Evolutionary conservation across 2,797 vertebrate genomes (phyloP).

Genomic region (Fundulus diaphanus): DNA sequence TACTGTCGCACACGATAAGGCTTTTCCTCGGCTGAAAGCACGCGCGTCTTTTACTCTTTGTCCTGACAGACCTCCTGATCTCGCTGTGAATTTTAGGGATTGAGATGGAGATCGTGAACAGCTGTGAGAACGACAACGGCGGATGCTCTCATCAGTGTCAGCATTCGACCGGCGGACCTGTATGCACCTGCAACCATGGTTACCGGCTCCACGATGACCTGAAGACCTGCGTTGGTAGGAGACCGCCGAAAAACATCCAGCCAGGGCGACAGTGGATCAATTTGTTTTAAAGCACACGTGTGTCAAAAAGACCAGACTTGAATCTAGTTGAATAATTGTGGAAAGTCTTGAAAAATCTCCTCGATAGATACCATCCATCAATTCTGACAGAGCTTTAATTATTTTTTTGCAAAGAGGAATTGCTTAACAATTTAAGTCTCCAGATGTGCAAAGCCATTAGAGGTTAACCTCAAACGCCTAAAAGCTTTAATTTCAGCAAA

Average conservation of each 20-base stretch:
- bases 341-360: too few relatives aligned
- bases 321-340: too few relatives aligned
- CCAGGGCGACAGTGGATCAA: too few relatives aligned
- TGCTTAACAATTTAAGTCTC: background rate
- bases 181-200: conserved; percentile 89
- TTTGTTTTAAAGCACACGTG: too few relatives aligned
- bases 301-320: too few relatives aligned
- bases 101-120: conserved; percentile 98
- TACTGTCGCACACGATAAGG: background rate
- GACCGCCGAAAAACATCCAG: too few relatives aligned
- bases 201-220: conserved; percentile 86
- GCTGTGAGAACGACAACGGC: conserved; percentile 89
- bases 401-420: background rate
- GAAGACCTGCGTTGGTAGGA: conserved; percentile 89
- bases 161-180: conserved; percentile 86
- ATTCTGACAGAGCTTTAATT: background rate
- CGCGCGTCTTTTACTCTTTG: background rate
- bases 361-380: too few relatives aligned
- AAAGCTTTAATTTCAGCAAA: background rate
- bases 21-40: background rate
- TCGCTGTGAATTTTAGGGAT: conserved; percentile 81
- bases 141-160: conserved; percentile 92
- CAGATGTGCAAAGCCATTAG: background rate
- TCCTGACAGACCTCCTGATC: background rate
- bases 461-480: background rate